Evolutionary conservation across 2,113 vertebrate genomes (phyloP), one percentile per base, ranked within the genome.

Genomic region (Triplophysa rosa): DNA sequence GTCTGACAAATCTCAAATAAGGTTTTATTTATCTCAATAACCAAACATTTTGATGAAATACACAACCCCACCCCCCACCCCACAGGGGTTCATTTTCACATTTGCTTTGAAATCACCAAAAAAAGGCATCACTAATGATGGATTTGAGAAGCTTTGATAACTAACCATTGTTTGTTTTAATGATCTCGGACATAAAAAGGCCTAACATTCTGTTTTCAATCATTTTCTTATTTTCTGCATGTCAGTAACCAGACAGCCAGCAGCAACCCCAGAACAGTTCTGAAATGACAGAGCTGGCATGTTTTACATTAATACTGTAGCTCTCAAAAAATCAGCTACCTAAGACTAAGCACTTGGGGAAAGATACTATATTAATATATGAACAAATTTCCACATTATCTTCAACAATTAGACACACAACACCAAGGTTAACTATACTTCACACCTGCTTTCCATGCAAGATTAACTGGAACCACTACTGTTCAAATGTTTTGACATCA

Each of bases 391-490:
- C 17, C 62, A 74, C 10, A 37, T 16, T 47, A 16, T 37, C 21
- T 63, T 8, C 29, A 64, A n/a, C 73, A 76, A 29, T 42, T 24
- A 29, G 52, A 54, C 40, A 75, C 37, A 75, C 40, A 63, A 33
- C 21, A 17, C 21, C 2, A 40, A 58, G 23, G 72, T 45, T 24
- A 47, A 63, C 72, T 62, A 16, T 9, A 75, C 59, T 62, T 63
- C 42, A 64, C 72, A 62, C 40, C 59, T 64, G 72, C 21, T 29
- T 64, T 76, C 61, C 59, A 29, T 40, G 49, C 23, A 7, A 64
- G 59, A 76, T 76, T 64, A 76, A 24, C 72, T 75, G 40, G 24
- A 64, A 37, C 42, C 11, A 17, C 59, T 24, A 52, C 59, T 19
- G 16, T 76, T 62, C 58, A 42, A 62, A 74, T 8, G 14, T 42